Base-by-base conservation (phyloP, 2,888 invertebrate species). In the Drosophila infuscata region DNA sequence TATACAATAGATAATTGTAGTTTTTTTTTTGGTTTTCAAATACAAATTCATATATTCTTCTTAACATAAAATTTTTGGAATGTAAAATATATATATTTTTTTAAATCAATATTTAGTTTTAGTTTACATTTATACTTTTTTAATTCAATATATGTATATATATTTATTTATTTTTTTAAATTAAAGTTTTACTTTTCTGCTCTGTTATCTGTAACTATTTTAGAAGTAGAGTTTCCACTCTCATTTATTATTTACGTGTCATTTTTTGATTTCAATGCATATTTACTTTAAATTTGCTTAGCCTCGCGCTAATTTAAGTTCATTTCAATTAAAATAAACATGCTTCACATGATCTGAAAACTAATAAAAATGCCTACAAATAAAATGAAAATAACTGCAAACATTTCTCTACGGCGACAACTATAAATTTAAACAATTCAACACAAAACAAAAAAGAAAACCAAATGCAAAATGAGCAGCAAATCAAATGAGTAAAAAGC, bases 221-320 rank as follows among this genome's bases (percentile, higher is more conserved):
- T 25, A 25, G 25, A 35, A 43, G 11, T 4, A 11, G 15, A 36
- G 57, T 3, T 29, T 36, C 30, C 30, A 7, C 32, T 32, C 36
- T 38, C 57, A 53, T 62, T n/a, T 25, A 46, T 46, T 46, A 25
- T 29, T 49, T 29, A 29, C 9, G 49, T 5, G 17, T 29, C 9
- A 49, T 32, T 79, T 58, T 63, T 41, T 70, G 41, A 52, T 53
- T 61, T 61, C 48, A 61, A 51, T 75, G 66, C 83, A 82, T 72
- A 87, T 88, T 90, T 89, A 90, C 92, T 92, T 91, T 92, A 91
- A 92, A 91, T 91, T 91, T 81, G 81, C 80, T 88, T 90, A 92
- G 82, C 93, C 93, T 92, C 92, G 92, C 88, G 88, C 92, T 88
- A 88, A 90, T 91, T 92, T 90, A 90, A 91, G 92, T 92, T 92